Evolutionary conservation across 2,797 vertebrate genomes (phyloP).

Genomic region (Hippoglossus hippoglossus): DNA sequence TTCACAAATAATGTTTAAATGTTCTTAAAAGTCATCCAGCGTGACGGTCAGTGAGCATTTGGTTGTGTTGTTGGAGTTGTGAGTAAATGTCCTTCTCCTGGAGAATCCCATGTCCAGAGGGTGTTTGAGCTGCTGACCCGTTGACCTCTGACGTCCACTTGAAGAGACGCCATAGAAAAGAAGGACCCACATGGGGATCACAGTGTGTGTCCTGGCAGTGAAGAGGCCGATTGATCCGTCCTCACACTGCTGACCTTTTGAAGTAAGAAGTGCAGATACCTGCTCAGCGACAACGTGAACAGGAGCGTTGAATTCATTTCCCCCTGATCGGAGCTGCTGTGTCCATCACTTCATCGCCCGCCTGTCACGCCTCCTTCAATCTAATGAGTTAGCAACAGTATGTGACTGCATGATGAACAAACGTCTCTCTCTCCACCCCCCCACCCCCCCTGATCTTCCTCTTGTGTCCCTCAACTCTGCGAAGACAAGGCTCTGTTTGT

Average conservation of each 20-base stretch:
- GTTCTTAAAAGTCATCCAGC: neutral
- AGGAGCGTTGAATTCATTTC: neutral
- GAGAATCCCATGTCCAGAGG: neutral
- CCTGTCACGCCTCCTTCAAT: slow-evolving; percentile 35
- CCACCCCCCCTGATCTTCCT: slow-evolving; percentile 60
- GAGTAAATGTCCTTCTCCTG: neutral
- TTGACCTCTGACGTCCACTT: neutral
- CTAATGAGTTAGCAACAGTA: slow-evolving; percentile 37
- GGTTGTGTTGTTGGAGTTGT: neutral
- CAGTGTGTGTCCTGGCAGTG: neutral
- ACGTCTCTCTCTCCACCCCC: slow-evolving; percentile 47
- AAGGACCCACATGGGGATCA: no score
- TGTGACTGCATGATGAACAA: slow-evolving; percentile 46
- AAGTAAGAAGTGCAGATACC: no score
- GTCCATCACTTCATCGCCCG: slow-evolving; percentile 34
- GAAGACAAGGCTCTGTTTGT: slow-evolving; percentile 86
- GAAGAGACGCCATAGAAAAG: no score
- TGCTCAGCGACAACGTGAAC: neutral
- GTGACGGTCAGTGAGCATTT: neutral
- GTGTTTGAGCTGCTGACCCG: neutral
- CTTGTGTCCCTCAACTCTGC: slow-evolving; percentile 63
- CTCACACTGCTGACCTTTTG: no score
- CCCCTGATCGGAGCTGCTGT: slow-evolving; percentile 3
- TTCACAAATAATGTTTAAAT: neutral
- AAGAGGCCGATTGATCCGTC: neutral